Conservation (phyloP, 2,888 invertebrate species). For the Patella caerulea region DNA sequence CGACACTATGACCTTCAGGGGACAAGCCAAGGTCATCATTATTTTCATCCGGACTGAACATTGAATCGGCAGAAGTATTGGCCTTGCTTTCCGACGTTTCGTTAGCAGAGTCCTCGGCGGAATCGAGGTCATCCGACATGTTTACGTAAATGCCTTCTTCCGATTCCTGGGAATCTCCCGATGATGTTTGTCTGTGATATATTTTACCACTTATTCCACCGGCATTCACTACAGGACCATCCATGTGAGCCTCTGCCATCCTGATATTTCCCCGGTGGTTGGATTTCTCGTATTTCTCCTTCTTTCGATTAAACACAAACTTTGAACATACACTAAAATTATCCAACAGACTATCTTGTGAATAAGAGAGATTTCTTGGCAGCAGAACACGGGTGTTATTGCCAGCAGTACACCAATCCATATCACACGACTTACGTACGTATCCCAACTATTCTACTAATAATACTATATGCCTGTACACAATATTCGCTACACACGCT, state of each 20-base stretch:
- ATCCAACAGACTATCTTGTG: slow-evolving; percentile 56
- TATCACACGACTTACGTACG: not conserved
- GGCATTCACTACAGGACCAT: not conserved
- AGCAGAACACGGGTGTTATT: slow-evolving; percentile 37
- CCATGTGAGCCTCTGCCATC: slow-evolving; percentile 20
- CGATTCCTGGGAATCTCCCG: slow-evolving; percentile 31
- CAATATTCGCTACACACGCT: too few species aligned
- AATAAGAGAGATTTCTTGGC: slow-evolving; percentile 63
- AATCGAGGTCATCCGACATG: slow-evolving; percentile 55
- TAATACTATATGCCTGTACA: too few species aligned
- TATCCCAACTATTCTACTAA: too few species aligned
- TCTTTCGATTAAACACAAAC: slow-evolving; percentile 48
- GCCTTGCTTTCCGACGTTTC: slow-evolving; percentile 37
- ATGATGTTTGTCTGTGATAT: slow-evolving; percentile 7
- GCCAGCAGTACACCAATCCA: not conserved
- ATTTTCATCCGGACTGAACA: slow-evolving; percentile 48
- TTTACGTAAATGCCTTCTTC: slow-evolving; percentile 63
- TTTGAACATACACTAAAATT: slow-evolving; percentile 53
- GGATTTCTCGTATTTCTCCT: slow-evolving; percentile 15
- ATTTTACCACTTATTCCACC: not conserved
- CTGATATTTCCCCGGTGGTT: not conserved
- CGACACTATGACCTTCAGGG: slow-evolving; percentile 38
- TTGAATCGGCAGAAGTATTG: slow-evolving; percentile 42
- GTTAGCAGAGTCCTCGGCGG: slow-evolving; percentile 29
- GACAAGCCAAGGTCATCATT: slow-evolving; percentile 30